These are phyloP conservation scores for Anoplolepis gracilipes DNA, from an alignment of 1,140 invertebrate genomes.

Conservation along the genomic window DNA sequence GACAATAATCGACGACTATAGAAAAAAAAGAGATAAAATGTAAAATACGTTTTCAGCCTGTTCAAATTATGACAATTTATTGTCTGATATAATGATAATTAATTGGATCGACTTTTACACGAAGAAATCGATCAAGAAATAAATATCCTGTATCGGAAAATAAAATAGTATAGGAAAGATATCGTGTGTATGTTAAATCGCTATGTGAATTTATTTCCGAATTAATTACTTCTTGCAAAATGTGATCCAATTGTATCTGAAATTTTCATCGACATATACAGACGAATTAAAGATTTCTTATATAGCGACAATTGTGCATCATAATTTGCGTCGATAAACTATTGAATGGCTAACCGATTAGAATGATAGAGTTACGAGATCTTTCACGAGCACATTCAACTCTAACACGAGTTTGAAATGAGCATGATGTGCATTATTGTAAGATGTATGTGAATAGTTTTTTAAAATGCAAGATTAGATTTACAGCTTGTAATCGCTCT, in stretches of 20 bases:
- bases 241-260: conserved; percentile 10
- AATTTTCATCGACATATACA: neutral
- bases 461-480: conserved; percentile 58
- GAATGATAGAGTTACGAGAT: conserved; percentile 39
- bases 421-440: conserved; percentile 67
- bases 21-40: conserved; percentile 51
- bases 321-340: conserved; percentile 51
- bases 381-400: conserved; percentile 52
- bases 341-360: conserved; percentile 40
- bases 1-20: conserved; percentile 66
- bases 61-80: conserved; percentile 42
- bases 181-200: neutral
- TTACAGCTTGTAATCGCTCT: conserved; percentile 67
- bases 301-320: conserved; percentile 10
- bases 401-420: conserved; percentile 55
- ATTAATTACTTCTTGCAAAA: conserved; percentile 30
- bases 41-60: conserved; percentile 38
- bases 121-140: conserved; percentile 35
- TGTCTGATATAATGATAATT: conserved; percentile 35
- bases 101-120: conserved; percentile 30
- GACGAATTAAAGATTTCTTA: conserved; percentile 35
- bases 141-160: conserved; percentile 51
- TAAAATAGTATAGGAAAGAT: neutral
- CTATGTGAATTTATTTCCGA: neutral
- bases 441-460: conserved; percentile 69